These are phyloP conservation scores for Amphilophus citrinellus DNA, from an alignment of 2,113 vertebrate species.

Conservation along the genomic window DNA sequence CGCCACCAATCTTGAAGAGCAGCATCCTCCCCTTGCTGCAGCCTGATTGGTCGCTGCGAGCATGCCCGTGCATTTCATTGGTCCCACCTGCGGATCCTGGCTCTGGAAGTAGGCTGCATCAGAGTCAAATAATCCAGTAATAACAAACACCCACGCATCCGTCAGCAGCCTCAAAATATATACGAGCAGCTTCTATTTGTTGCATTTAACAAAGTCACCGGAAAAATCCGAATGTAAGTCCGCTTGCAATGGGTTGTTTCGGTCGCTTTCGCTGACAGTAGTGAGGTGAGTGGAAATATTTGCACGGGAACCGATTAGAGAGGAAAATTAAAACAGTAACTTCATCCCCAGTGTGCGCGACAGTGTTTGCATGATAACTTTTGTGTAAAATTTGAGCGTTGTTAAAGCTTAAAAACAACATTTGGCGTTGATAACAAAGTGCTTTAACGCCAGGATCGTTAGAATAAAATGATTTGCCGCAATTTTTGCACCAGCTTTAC, in stretches of 20 bases:
- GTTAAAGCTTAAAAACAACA: background rate
- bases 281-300: constrained; percentile 59
- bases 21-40: constrained; percentile 28
- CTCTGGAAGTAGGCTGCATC: constrained; percentile 40
- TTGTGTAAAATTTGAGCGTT: background rate
- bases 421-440: background rate
- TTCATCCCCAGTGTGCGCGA: background rate
- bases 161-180: constrained; percentile 9
- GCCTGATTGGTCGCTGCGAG: constrained; percentile 49
- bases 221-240: background rate
- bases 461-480: no score
- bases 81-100: constrained; percentile 33
- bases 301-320: background rate
- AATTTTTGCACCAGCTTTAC: background rate
- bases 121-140: constrained; percentile 52
- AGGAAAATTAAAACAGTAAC: background rate
- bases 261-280: constrained; percentile 23
- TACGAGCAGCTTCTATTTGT: background rate
- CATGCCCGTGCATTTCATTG: constrained; percentile 43
- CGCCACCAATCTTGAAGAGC: constrained; percentile 32
- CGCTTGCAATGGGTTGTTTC: constrained; percentile 22
- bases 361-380: background rate
- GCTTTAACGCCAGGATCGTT: background rate
- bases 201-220: background rate
- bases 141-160: constrained; percentile 49